Base-by-base conservation (phyloP, 2,113 vertebrate genomes). In the Varanus komodoensis region DNA sequence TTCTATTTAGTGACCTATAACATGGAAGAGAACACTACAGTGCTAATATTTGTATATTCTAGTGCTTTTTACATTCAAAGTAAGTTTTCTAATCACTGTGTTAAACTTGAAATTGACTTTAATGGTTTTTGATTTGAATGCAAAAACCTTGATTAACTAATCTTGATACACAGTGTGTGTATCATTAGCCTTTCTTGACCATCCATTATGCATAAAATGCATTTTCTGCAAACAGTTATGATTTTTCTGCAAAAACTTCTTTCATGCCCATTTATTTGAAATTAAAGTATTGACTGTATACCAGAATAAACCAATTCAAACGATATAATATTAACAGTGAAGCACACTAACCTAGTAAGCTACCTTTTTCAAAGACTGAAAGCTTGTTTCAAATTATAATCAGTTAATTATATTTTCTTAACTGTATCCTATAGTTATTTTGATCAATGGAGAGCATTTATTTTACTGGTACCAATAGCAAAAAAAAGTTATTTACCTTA, bases 11-110 rank as follows among this genome's bases (percentile, higher is more conserved):
- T 90, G 44, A 84, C 27, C 91, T 92, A 68, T 38, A 77, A 80
- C 90, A 25, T 19, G 8, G 54, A 92, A 93, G 89, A 93, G 71
- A 82, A 90, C 74, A 75, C 52, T 73, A 61, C 89, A 86, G 81
- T 34, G n/a, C 93, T 94, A 96, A 91, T 75, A 81, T 95, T 89
- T 84, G 86, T 78, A 86, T 77, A 87, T 92, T 88, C 75, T 77
- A 89, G 87, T 90, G 38, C 48, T 83, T 9, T 75, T 92, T 87
- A 90, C 25, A 48, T 87, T 89, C 82, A 75, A 86, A 34, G 87
- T 50, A 89, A 92, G 87, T 83, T 88, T 93, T 87, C 84, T 81
- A 17, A 78, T 77, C 88, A 94, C 94, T 57, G 80, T 92, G 89
- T 12, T 92, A 89, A 93, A 94, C 93, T 92, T 89, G 21, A 93